Evolutionary conservation across 2,113 vertebrate genomes (phyloP).

Genomic region (Bostrychus sinensis): DNA sequence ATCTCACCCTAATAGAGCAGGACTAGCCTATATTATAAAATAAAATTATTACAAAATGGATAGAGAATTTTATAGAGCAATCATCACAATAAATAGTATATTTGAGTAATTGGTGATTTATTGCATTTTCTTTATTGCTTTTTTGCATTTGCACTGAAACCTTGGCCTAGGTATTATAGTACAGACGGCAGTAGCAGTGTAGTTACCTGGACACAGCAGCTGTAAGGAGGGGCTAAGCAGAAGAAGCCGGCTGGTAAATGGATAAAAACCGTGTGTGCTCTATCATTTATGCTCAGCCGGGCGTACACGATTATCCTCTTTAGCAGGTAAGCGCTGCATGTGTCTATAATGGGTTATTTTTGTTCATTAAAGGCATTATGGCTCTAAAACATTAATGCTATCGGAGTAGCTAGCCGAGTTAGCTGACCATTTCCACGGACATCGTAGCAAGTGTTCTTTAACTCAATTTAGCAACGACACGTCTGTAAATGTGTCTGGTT

Average conservation of each 20-base stretch:
- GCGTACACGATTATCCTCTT: background rate
- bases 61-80: constrained; percentile 17
- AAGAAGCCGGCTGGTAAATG: background rate
- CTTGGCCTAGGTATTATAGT: too few relatives aligned
- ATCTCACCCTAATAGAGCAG: too few relatives aligned
- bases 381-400: background rate
- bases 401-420: constrained; percentile 37
- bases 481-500: background rate
- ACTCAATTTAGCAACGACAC: background rate
- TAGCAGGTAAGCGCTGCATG: background rate
- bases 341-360: background rate
- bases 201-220: background rate
- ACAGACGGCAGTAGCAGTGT: background rate
- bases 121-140: too few relatives aligned
- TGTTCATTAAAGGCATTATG: too few relatives aligned
- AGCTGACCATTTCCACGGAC: constrained; percentile 16
- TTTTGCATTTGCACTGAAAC: too few relatives aligned
- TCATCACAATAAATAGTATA: constrained; percentile 57
- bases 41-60: too few relatives aligned
- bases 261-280: background rate
- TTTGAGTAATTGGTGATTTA: constrained; percentile 10
- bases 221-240: background rate
- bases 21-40: background rate
- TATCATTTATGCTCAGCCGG: background rate
- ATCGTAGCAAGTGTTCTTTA: background rate